phyloP scores from a whole-genome alignment of 2,888 invertebrate genomes.

The Temnothorax unifasciatus region DNA sequence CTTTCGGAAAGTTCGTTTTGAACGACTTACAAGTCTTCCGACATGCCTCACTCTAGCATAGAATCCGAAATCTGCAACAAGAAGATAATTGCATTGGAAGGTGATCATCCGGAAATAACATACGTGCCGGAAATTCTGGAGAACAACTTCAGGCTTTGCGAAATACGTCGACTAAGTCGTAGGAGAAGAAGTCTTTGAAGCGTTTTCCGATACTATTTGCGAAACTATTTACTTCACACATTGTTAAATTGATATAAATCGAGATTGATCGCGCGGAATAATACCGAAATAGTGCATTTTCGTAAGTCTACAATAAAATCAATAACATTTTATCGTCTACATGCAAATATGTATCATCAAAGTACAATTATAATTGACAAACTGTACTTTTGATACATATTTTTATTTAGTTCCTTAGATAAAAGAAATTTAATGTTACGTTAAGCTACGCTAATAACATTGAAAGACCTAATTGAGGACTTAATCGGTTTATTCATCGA shows the following conservation, averaged over 20 bases:
- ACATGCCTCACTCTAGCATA: not conserved
- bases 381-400: not conserved
- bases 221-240: not conserved
- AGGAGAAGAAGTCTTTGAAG: not conserved
- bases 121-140: not conserved
- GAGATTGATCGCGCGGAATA: not conserved
- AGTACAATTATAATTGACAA: not conserved
- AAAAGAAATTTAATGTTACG: not conserved
- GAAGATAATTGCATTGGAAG: constrained; percentile 36
- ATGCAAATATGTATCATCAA: not conserved
- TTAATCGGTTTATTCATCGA: not conserved
- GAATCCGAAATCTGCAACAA: constrained; percentile 30
- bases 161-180: too few species aligned
- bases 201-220: not conserved
- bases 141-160: not conserved
- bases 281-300: constrained; percentile 1
- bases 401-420: not conserved
- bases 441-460: not conserved
- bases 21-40: constrained; percentile 17
- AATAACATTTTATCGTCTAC: not conserved
- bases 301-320: not conserved
- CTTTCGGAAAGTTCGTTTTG: constrained; percentile 45
- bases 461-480: not conserved
- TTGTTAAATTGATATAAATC: not conserved
- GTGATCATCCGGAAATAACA: constrained; percentile 45